These are phyloP conservation scores for Drosophila helvetica DNA, from an alignment of 2,888 invertebrate species.

Conservation along the genomic window DNA sequence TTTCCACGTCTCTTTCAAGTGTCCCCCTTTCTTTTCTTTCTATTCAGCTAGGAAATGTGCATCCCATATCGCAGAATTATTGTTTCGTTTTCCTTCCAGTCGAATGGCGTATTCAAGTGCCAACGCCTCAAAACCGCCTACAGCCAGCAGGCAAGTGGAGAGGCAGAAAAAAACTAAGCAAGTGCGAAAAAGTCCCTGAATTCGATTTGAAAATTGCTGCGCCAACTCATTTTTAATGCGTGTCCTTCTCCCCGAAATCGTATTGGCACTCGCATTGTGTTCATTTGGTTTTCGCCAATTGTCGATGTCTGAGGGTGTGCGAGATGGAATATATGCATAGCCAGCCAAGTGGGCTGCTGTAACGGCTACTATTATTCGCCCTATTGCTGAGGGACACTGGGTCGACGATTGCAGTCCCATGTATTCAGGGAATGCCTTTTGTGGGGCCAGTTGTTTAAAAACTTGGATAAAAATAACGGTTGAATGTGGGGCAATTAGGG, in stretches of 20 bases:
- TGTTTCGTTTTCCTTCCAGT: constrained; percentile 13
- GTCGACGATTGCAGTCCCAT: constrained; percentile 17
- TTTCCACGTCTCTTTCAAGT: background rate
- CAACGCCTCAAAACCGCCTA: background rate
- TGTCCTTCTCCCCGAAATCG: background rate
- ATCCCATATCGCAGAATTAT: background rate
- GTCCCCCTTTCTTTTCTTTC: background rate
- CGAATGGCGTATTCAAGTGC: constrained; percentile 20
- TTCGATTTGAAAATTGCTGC: background rate
- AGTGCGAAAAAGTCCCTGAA: background rate
- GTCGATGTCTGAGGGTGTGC: constrained; percentile 19
- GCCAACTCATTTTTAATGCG: constrained; percentile 26
- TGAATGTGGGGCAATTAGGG: constrained; percentile 25
- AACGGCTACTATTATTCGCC: constrained; percentile 20
- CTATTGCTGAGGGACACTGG: constrained; percentile 9
- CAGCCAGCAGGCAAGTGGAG: background rate
- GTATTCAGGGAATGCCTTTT: constrained; percentile 31
- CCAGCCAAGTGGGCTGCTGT: constrained; percentile 44
- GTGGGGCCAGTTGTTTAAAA: constrained; percentile 18
- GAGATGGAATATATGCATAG: constrained; percentile 46
- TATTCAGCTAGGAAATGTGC: too few species aligned
- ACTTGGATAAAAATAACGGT: constrained; percentile 2
- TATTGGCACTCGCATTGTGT: constrained; percentile 24
- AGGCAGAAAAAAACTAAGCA: background rate
- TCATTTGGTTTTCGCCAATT: constrained; percentile 31